A percentile compares a stretch with the other conserved stretches of the same genome.
These are phyloP conservation scores for Valencia hispanica DNA, from an alignment of 2,797 vertebrate genomes.

Conservation along the genomic window DNA sequence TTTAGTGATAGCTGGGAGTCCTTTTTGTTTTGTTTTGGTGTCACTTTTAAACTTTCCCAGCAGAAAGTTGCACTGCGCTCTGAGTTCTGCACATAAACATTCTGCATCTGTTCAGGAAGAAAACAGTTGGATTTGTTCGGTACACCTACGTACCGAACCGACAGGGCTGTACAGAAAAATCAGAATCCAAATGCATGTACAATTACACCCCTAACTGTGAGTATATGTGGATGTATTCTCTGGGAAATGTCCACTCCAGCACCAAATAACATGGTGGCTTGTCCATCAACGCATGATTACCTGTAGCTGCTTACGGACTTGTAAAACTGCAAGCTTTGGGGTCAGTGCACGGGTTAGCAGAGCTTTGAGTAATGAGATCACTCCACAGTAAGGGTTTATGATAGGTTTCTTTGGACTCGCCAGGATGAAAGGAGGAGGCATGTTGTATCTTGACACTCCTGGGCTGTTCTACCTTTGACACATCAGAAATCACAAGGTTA, in stretches of 20 bases:
- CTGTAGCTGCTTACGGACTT: conserved; percentile 18
- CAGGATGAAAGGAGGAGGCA: conserved; percentile 11
- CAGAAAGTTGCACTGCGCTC: no score
- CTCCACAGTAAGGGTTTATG: conserved; percentile 12
- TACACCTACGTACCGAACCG: no score
- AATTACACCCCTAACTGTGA: no score
- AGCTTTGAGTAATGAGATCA: conserved; percentile 33
- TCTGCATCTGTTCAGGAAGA: no score
- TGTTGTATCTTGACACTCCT: conserved; percentile 66
- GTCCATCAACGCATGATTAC: conserved; percentile 39
- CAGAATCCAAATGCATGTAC: no score
- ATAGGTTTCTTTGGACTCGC: conserved; percentile 9
- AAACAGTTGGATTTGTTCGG: no score
- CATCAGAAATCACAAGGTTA: conserved; percentile 72
- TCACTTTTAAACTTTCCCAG: no score
- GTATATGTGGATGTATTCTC: not conserved
- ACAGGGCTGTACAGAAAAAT: no score
- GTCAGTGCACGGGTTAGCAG: conserved; percentile 31
- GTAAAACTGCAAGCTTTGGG: conserved; percentile 16
- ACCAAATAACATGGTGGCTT: conserved; percentile 21
- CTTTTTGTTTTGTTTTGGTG: no score
- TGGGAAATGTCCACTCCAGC: conserved; percentile 14
- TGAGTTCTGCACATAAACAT: no score
- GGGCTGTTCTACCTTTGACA: conserved; percentile 61
- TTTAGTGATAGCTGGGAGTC: no score